Evolutionary conservation across 2,113 vertebrate species (phyloP), one percentile per base, ranked within the genome.

Genomic region (Equus przewalskii): DNA sequence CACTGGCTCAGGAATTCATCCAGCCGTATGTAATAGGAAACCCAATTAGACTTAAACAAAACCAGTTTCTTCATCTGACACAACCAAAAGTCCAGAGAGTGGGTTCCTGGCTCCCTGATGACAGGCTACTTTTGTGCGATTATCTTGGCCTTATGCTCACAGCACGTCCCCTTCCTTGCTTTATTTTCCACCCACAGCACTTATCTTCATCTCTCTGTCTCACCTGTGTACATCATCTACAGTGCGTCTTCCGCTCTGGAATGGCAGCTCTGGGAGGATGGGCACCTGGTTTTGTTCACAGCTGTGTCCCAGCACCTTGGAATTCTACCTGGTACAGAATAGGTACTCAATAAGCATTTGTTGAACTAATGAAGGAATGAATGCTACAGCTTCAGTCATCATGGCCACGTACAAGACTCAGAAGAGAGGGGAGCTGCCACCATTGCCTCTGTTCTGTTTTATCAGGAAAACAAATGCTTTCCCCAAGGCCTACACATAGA

Each of bases 11-110:
- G 76, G 76, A 85, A 91, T 82, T 69, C 73, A 92, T 58, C 96
- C 90, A 73, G 56, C 87, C 67, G 90, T 93, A 91, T 96, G 96
- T 93, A 95, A 96, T 79, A 85, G 96, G 76, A 98, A 96, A 79
- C 90, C 94, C 96, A 96, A 91, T 97, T 96, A 95, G 87, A 96
- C 64, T 65, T 85, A 79, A 91, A 82, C 85, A 82, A 92, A 97
- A 95, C 94, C 84, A 36, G 89, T 92, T 94, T 46, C 80, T 70
- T 93, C 76, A 83, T 95, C 79, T 78, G 69, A 93, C 79, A 24
- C n/a, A 60, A 91, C 81, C 28, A 46, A 28, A 72, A 80, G 89
- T 33, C 36, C 70, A 41, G 64, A 41, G 44, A 22, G 69, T 7
- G 16, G 16, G 58, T 65, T 64, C 21, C 24, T 24, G 91, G 62